A percentile compares a stretch with the other conserved stretches of the same genome.
These are phyloP conservation scores for Netelia fuscicornis DNA, from an alignment of 2,888 invertebrate genomes.

Conservation along the genomic window DNA sequence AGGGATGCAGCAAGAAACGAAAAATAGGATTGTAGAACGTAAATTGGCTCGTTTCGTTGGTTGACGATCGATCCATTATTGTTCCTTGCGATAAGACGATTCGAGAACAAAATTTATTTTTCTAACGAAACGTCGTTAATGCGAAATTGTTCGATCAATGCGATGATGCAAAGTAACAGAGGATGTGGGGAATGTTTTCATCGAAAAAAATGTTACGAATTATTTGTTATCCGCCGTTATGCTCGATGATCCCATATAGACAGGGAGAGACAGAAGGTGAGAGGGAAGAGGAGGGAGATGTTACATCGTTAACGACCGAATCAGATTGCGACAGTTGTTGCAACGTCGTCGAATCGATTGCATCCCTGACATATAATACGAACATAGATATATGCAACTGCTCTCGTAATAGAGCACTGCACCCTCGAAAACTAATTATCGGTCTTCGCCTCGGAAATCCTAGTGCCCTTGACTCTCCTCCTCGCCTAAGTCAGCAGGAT, in stretches of 20 bases:
- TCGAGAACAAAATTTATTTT: no score
- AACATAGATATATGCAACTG: background rate
- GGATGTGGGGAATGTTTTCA: background rate
- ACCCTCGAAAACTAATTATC: slow-evolving; percentile 65
- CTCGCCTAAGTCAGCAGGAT: background rate
- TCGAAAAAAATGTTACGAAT: background rate
- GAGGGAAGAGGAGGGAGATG: background rate
- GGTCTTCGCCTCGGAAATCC: slow-evolving; percentile 55
- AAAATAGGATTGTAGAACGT: no score
- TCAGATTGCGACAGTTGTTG: slow-evolving; percentile 51
- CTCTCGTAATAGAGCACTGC: slow-evolving; percentile 36
- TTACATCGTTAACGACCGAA: background rate
- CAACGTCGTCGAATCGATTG: slow-evolving; percentile 45
- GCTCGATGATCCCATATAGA: no score
- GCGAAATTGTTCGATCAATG: background rate
- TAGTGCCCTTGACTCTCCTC: slow-evolving; percentile 13
- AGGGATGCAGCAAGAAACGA: no score
- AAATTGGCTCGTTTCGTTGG: no score
- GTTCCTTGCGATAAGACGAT: no score
- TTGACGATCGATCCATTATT: no score
- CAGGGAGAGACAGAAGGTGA: background rate
- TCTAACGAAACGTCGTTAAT: no score
- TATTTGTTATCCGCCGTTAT: background rate
- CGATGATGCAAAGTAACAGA: background rate
- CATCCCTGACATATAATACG: slow-evolving; percentile 2